Base-by-base conservation (phyloP, 2,888 invertebrate genomes). In the Aplocera efformata region DNA sequence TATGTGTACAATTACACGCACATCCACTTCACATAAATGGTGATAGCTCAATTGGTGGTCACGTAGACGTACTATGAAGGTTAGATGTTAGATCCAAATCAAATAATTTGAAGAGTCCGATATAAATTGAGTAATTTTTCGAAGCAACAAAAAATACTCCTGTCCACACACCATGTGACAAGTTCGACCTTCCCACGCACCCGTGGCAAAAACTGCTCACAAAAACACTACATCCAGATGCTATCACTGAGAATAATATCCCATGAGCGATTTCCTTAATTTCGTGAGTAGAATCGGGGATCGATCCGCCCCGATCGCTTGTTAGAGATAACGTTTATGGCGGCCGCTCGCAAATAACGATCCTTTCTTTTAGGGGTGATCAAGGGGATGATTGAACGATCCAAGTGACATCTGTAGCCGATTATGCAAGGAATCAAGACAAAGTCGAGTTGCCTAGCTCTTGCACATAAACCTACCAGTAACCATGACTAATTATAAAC, bases 241-340 rank as follows among this genome's bases (percentile, higher is more conserved):
- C 53, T 75, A 75, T 77, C 77, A 51, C 56, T 63, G 66, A 72
- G 83, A 82, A 82, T 86, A 84, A 88, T 88, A 88, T 81, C 79
- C 80, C 84, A 85, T 88, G 83, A 88, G 84, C 86, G 84, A 84
- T 86, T 86, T 82, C 82, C 85, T 88, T 88, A 88, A 88, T 88
- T 88, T 84, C 81, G 85, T 82, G 84, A 79, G 79, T 61, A 76
- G 79, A 84, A 85, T 85, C 81, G 76, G 64, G 76, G 79, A 82
- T 84, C 83, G 86, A 79, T 77, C 74, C 84, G 81, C 81, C 85
- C 79, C 61, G 86, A 88, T 88, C 76, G 81, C 79, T 76, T 77
- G 82, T 79, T 79, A 79, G 74, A 63, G 86, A 88, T 88, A 85
- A 76, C 79, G 76, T 77, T 82, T 79, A 83, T 80, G 72, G 66